A percentile compares a stretch with the other conserved stretches of the same genome.
Conservation (phyloP, 2,113 vertebrate species). For the Emydura subglobosa region DNA sequence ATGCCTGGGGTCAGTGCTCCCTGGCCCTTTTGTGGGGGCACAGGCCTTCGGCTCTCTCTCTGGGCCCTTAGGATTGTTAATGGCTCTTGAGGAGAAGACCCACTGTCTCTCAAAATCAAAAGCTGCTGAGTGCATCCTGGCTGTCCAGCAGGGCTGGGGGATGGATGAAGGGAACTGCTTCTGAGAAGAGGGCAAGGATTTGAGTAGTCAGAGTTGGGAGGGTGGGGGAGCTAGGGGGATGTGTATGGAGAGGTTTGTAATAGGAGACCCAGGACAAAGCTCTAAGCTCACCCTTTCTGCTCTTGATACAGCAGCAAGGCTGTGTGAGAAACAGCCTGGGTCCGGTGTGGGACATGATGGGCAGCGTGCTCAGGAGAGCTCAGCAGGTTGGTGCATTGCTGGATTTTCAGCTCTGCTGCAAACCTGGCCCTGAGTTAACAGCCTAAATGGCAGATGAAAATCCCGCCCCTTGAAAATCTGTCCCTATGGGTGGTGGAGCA, state of each 20-base stretch:
- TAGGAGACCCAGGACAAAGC: not conserved
- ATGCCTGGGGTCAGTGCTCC: not conserved
- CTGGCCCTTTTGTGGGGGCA: not conserved
- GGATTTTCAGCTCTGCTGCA: not conserved
- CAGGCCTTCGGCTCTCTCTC: not conserved
- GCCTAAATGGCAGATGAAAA: not conserved
- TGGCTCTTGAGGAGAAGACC: not conserved
- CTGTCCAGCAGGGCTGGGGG: not conserved
- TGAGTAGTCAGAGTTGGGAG: not conserved
- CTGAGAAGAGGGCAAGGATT: not conserved
- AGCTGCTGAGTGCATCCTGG: conserved; percentile 13
- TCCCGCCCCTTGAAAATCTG: not conserved
- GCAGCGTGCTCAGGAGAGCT: not conserved
- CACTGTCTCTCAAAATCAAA: conserved; percentile 40
- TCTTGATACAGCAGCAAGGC: not conserved
- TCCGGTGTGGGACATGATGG: not conserved
- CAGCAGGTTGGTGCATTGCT: not conserved
- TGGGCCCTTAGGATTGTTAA: not conserved
- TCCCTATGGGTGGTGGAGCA: not conserved
- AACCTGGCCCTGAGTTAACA: not conserved
- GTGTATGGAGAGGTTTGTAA: not conserved
- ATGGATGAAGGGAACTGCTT: not conserved
- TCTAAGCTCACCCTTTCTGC: not conserved
- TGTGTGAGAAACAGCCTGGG: not conserved
- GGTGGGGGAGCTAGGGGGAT: not conserved